Base-by-base conservation (phyloP, 2,797 vertebrate species). In the Hemibagrus guttatus region DNA sequence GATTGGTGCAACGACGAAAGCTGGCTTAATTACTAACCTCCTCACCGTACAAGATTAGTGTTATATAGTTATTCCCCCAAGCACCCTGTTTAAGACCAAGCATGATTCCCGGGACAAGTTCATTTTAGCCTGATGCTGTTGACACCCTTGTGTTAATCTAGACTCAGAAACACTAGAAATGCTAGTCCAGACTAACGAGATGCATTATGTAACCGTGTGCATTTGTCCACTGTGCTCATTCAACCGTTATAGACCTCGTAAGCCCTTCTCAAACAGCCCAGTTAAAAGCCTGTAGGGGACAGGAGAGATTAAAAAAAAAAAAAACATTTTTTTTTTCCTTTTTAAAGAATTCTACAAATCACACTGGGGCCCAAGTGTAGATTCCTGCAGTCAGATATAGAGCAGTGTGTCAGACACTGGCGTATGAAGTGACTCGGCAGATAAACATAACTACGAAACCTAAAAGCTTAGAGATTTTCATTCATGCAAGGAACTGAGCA, bases 401-500 rank as follows among this genome's bases (percentile, higher is more conserved):
- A 63, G 1, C 26, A 2, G 26, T 39, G 46, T 39, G 28, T 26
- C 75, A 35, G 26, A 88, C 69, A 28, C 42, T 39, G 71, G 69
- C 28, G 21, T 17, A 58, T 46, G 0, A 78, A 31, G 23, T n/a
- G 58, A 61, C 35, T 81, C 52, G 63, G 52, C 66, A 59, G 35
- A 49, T 21, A 82, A 31, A 56, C 46, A 71, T 21, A 84, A 66
- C 23, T 28, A 66, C 8, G 19, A 39, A 39, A 26, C 39, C 26
- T 84, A 52, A 21, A 78, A 19, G 75, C 72, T 79, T 84, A 31
- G 56, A 72, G n/a, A 84, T 76, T 68, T 56, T 71, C 54, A 61
- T 80, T 89, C 56, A 85, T 76, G 85, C 59, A 81, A 42, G n/a
- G 46, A 75, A 35, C 42, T 35, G 46, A 85, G 54, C 76, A 56